Evolutionary conservation across 2,113 vertebrate genomes (phyloP).

Genomic region (Tyrannus savana): DNA sequence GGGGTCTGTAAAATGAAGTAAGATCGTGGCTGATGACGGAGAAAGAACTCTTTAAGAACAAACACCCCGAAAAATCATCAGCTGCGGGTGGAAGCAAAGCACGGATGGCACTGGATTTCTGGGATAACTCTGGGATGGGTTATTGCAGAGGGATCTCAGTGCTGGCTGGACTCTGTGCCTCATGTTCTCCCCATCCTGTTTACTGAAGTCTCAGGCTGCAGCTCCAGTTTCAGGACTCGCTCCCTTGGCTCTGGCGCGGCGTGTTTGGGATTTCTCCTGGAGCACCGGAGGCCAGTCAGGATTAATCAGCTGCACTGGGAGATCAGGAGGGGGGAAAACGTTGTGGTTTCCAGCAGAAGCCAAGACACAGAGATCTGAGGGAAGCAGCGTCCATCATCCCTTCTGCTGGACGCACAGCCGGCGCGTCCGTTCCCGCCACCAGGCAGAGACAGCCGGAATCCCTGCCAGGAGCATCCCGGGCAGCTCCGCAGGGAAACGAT

Average conservation of each 20-base stretch:
- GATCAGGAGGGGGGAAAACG: fast-evolving
- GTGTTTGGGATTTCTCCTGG: background rate
- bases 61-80: background rate
- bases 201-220: background rate
- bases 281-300: background rate
- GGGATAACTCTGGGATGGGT: background rate
- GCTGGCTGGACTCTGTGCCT: background rate
- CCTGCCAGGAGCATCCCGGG: background rate
- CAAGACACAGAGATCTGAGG: background rate
- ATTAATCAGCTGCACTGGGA: background rate
- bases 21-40: background rate
- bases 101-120: background rate
- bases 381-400: background rate
- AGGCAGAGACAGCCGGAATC: background rate
- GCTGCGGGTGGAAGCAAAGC: background rate
- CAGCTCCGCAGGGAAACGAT: background rate
- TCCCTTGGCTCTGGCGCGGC: background rate
- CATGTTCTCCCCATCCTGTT: background rate
- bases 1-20: background rate
- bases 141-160: background rate
- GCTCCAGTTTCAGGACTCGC: background rate
- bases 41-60: background rate
- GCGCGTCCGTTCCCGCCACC: background rate
- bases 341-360: background rate
- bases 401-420: background rate